Conservation (phyloP, 2,888 invertebrate species). For the Bombylius major region DNA sequence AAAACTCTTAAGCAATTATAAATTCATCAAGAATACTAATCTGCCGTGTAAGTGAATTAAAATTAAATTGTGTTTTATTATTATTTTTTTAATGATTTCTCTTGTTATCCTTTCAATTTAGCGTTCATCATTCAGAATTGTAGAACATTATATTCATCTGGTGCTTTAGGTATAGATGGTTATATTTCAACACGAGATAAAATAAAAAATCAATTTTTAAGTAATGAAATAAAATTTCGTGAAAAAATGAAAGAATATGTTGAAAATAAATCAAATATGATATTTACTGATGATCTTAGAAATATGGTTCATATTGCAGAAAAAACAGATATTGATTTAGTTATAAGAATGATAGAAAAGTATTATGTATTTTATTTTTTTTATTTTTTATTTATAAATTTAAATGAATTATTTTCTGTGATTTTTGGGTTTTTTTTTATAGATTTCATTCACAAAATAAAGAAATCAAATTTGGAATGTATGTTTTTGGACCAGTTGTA, state of each 20-base stretch:
- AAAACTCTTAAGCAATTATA: too few species aligned
- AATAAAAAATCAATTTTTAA: conserved; percentile 46
- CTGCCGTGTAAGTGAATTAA: too few species aligned
- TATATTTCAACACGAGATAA: conserved; percentile 44
- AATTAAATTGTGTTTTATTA: too few species aligned
- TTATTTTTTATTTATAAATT: neutral
- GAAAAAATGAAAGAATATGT: conserved; percentile 56
- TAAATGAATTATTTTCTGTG: neutral
- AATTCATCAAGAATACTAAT: too few species aligned
- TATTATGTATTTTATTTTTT: conserved; percentile 22
- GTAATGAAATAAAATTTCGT: conserved; percentile 52
- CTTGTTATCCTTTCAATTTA: too few species aligned
- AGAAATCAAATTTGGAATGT: conserved; percentile 63
- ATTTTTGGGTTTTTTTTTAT: conserved; percentile 19
- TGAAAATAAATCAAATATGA: conserved; percentile 42
- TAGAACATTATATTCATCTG: neutral
- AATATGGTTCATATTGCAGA: conserved; percentile 63
- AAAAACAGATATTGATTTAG: conserved; percentile 48
- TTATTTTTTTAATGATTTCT: too few species aligned
- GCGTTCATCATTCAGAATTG: too few species aligned
- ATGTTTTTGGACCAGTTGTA: conserved; percentile 67
- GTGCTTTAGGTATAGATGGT: conserved; percentile 45
- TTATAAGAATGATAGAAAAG: conserved; percentile 58
- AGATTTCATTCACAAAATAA: conserved; percentile 60
- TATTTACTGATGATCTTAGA: conserved; percentile 77